A percentile compares a stretch with the other conserved stretches of the same genome.
phyloP scores from a whole-genome alignment of 64 coral and sea anemone species.

The Cladopsammia gracilis region DNA sequence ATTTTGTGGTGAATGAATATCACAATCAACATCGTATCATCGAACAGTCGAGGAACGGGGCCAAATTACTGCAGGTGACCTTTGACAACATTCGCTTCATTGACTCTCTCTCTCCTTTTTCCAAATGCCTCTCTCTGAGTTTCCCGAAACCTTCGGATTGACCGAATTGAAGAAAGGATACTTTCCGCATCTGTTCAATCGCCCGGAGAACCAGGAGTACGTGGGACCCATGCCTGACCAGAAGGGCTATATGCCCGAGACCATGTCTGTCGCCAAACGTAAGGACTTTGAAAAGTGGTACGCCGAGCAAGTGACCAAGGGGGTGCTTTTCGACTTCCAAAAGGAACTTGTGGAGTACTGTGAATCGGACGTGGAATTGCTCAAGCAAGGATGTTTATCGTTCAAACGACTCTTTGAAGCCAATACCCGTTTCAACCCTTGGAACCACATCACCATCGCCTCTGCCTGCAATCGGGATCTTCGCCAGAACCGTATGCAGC shows the following conservation, averaged over 20 bases:
- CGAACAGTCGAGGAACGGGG: not conserved
- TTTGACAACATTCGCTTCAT: not conserved
- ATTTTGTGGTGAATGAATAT: conserved; percentile 9
- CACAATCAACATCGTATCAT: not conserved
- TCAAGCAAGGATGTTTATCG: not conserved
- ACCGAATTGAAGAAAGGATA: conserved; percentile 30
- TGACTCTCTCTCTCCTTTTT: not conserved
- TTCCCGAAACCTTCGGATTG: conserved; percentile 31
- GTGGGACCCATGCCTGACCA: not conserved
- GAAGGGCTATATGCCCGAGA: not conserved
- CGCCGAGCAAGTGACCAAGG: not conserved
- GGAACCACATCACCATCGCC: not conserved
- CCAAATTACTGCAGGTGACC: not conserved
- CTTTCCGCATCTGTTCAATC: conserved; percentile 72
- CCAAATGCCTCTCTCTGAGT: not conserved
- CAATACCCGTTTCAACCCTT: not conserved
- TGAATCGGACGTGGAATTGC: conserved; percentile 2
- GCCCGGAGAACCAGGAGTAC: not conserved
- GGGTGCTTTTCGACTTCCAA: conserved; percentile 20
- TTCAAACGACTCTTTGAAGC: not conserved
- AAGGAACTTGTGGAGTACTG: conserved; percentile 15
- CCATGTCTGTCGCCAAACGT: not conserved
- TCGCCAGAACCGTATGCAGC: not conserved
- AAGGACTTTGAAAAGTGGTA: not conserved
- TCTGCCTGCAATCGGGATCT: not conserved